Base-by-base conservation (phyloP, 2,888 invertebrate species). In the Orthosia incerta region DNA sequence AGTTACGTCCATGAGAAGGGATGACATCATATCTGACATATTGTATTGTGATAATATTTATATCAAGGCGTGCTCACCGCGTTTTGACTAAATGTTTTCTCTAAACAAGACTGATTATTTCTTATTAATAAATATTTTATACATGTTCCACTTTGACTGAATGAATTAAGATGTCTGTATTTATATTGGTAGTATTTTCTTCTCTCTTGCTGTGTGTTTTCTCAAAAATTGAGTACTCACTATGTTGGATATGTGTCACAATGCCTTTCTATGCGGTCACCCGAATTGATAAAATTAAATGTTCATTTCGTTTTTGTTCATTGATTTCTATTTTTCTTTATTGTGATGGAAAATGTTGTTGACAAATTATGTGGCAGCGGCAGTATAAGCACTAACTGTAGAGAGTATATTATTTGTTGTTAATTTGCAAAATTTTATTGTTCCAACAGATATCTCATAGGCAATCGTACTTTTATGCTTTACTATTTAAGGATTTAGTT, bases 61-160 rank as follows among this genome's bases (percentile, higher is more conserved):
- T 91, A 93, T 93, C 94, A 89, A 93, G 88, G 86, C 94, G 94
- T 94, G 92, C 88, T 89, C 87, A 87, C 90, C 90, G 89, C 93
- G 94, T 91, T 93, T 94, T 93, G 94, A 91, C 93, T 87, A 93
- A 95, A 95, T 93, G 93, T 96, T 96, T 96, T 96, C 95, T 96
- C 95, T 95, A 95, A 96, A 95, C 95, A 96, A 96, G 96, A 96
- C 96, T 96, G 96, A 96, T 96, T 96, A 96, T 96, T 96, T 96
- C 96, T 96, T 96, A 95, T 95, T 96, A 93, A 96, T 92, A 92
- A 94, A 95, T 96, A 95, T 95, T 96, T 96, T 96, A 94, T 95
- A 96, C 95, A 94, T 93, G 93, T 95, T 95, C 94, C 95, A 94
- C 93, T 96, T 95, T 93, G 95, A 95, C 95, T 95, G 96, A 96